phyloP scores from a whole-genome alignment of 1,140 invertebrate species.

The Bombus confusus region DNA sequence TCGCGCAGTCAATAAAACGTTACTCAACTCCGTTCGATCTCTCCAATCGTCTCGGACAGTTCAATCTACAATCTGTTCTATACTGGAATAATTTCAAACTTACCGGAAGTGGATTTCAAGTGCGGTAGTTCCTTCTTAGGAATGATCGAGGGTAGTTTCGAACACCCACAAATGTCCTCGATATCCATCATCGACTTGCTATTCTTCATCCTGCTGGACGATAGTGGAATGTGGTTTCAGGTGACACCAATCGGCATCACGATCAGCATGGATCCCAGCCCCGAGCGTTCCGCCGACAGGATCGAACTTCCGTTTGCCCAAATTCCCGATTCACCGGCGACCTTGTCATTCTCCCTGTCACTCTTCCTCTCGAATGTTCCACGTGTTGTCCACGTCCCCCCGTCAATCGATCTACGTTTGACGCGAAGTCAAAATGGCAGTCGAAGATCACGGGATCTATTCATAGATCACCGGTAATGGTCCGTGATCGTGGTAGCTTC shows the following conservation, averaged over 20 bases:
- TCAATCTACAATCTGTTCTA: not conserved
- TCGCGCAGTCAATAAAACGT: not conserved
- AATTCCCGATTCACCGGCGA: slow-evolving; percentile 16
- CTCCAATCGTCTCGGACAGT: not conserved
- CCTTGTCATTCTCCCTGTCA: slow-evolving; percentile 23
- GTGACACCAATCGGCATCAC: slow-evolving; percentile 40
- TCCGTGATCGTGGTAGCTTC: not conserved
- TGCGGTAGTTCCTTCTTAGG: slow-evolving; percentile 55
- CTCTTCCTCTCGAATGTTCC: not conserved
- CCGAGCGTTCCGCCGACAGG: not conserved
- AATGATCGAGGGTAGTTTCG: slow-evolving; percentile 65
- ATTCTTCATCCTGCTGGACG: slow-evolving; percentile 40
- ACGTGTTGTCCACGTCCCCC: slow-evolving; percentile 17
- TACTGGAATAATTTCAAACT: slow-evolving; percentile 26
- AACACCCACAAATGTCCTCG: slow-evolving; percentile 68
- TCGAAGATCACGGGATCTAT: slow-evolving; percentile 57
- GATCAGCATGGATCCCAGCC: slow-evolving; percentile 43
- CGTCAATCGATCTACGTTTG: slow-evolving; percentile 31
- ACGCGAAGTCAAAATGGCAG: slow-evolving; percentile 50
- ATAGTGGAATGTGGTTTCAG: not conserved
- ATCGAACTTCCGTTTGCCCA: not conserved
- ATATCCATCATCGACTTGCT: slow-evolving; percentile 51
- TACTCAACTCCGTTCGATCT: not conserved
- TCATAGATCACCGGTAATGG: slow-evolving; percentile 60
- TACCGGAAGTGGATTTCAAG: slow-evolving; percentile 68